Evolutionary conservation across 2,888 invertebrate genomes (phyloP).

Genomic region (Calliopum simillimum): DNA sequence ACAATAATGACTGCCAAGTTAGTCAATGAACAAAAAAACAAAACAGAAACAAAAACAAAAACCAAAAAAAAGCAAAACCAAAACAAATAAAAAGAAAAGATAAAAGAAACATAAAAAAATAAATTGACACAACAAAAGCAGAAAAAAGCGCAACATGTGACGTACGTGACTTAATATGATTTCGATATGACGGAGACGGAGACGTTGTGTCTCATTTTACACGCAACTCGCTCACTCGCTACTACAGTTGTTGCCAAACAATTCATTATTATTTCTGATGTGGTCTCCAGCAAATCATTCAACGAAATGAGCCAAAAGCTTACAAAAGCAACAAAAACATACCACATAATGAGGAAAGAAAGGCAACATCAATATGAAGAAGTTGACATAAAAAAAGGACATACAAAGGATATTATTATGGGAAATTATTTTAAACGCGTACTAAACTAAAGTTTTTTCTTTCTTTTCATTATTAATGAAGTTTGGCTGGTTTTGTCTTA

Average conservation of each 20-base stretch:
- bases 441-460: slow-evolving; percentile 1
- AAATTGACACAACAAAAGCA: background rate
- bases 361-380: background rate
- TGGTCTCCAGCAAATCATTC: slow-evolving; percentile 23
- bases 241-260: slow-evolving; percentile 14
- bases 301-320: slow-evolving; percentile 10
- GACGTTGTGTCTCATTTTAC: background rate
- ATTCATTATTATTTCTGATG: slow-evolving; percentile 32
- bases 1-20: background rate
- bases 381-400: background rate
- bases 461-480: background rate
- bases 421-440: slow-evolving; percentile 26
- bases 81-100: background rate
- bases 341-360: background rate
- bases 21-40: background rate
- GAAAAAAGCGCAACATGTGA: slow-evolving; percentile 28
- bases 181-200: slow-evolving; percentile 16
- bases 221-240: background rate
- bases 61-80: background rate
- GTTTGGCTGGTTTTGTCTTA: slow-evolving; percentile 2
- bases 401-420: background rate
- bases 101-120: slow-evolving; percentile 1
- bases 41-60: background rate
- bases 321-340: background rate
- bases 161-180: slow-evolving; percentile 34